phyloP scores from a whole-genome alignment of 2,113 vertebrate genomes.

The Merops nubicus region DNA sequence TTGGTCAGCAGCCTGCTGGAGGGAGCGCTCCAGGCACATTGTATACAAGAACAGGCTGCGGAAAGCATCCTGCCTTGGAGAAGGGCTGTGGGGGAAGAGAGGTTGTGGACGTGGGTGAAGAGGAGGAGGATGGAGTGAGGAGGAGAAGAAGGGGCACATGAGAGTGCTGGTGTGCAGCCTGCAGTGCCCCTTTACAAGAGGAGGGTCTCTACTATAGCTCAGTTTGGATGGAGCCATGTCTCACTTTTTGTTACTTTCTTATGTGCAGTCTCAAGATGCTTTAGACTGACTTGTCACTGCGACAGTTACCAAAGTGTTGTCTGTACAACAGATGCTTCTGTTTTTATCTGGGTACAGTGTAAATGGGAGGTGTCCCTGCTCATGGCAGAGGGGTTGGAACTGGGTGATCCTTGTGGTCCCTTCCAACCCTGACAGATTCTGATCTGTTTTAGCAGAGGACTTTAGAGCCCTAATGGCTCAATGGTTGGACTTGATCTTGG shows the following conservation, averaged over 20 bases:
- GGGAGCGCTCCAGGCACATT: too few species aligned
- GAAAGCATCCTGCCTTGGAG: background rate
- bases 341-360: background rate
- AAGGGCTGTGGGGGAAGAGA: background rate
- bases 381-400: too few species aligned
- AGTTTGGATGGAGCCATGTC: background rate
- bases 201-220: background rate
- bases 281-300: background rate
- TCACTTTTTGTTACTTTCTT: background rate
- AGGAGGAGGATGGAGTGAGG: background rate
- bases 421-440: too few species aligned
- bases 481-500: too few species aligned
- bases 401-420: too few species aligned
- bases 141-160: background rate
- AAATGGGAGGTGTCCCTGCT: too few species aligned
- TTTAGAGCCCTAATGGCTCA: too few species aligned
- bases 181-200: background rate
- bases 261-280: background rate
- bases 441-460: too few species aligned
- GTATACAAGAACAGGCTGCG: background rate
- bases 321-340: background rate
- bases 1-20: background rate
- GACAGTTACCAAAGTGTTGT: rapidly evolving
- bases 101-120: background rate
- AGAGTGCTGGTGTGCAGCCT: background rate